These are phyloP conservation scores for Nyctibius bracteatus DNA, from an alignment of 2,113 vertebrate genomes.

Conservation along the genomic window DNA sequence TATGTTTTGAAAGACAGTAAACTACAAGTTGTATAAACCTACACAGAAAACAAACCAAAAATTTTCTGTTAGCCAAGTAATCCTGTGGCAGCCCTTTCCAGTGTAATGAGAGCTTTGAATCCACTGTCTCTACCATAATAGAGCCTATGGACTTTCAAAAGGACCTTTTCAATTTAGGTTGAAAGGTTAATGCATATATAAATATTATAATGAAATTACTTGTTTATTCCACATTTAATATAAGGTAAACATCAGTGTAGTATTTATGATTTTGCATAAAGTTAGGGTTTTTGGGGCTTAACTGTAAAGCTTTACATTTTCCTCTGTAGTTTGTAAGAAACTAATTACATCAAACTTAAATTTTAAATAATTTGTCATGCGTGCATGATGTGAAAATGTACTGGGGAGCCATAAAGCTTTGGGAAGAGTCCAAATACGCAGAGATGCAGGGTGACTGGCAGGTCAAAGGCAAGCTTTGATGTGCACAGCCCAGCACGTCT, in stretches of 20 bases:
- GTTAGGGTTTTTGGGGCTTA: background rate
- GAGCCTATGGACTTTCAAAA: background rate
- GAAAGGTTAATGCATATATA: background rate
- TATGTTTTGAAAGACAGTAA: background rate
- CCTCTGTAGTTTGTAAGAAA: background rate
- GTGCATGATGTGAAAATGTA: background rate
- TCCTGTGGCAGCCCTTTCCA: background rate
- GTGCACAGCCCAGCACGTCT: background rate
- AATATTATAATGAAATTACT: background rate
- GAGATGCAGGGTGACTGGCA: background rate
- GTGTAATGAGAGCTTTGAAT: background rate
- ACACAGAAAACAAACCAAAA: background rate
- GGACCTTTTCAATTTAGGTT: background rate
- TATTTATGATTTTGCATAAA: background rate
- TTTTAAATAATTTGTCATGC: slow-evolving; percentile 10
- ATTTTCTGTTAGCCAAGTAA: background rate
- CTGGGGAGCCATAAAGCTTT: background rate
- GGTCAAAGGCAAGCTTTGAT: slow-evolving; percentile 49
- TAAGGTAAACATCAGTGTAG: background rate
- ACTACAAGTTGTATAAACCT: background rate
- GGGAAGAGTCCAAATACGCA: background rate
- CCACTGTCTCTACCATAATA: background rate
- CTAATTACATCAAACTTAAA: background rate
- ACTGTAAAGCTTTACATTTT: background rate
- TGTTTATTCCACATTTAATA: background rate